Percentiles rank a stretch among this genome's conserved stretches.
Conservation (phyloP, 1,140 invertebrate genomes). For the Centruroides sculpturatus region DNA sequence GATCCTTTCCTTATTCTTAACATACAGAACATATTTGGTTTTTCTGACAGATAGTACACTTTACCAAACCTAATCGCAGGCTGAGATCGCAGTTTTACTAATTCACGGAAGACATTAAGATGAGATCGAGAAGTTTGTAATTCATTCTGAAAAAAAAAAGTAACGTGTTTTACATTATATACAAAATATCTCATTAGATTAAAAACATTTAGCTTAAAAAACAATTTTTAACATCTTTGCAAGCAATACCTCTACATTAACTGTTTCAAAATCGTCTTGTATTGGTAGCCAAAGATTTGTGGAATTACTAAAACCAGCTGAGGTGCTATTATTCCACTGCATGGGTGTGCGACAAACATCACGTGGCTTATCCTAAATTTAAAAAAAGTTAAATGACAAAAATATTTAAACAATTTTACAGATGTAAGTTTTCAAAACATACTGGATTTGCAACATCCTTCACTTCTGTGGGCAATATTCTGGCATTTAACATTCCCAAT, state of each 20-base stretch:
- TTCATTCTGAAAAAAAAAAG: neutral
- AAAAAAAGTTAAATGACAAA: neutral
- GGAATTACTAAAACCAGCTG: constrained; percentile 36
- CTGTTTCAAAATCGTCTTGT: constrained; percentile 16
- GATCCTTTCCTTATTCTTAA: constrained; percentile 47
- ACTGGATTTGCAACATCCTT: neutral
- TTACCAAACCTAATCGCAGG: constrained; percentile 29
- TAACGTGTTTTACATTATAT: no score
- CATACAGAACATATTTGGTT: constrained; percentile 6
- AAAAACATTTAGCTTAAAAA: no score
- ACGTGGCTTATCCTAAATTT: neutral
- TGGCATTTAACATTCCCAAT: constrained; percentile 52
- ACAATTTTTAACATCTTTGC: no score
- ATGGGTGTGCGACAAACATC: constrained; percentile 25
- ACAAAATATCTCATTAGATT: no score
- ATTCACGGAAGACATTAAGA: constrained; percentile 22
- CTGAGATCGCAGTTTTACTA: constrained; percentile 23
- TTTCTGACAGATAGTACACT: constrained; percentile 17
- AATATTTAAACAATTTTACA: neutral
- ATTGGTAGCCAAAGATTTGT: constrained; percentile 23
- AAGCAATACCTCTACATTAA: constrained; percentile 22
- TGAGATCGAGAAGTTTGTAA: constrained; percentile 21
- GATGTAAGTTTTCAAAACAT: no score
- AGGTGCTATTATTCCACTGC: constrained; percentile 25
- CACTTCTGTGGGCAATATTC: constrained; percentile 7